Evolutionary conservation across 2,888 invertebrate species (phyloP), one percentile per base, ranked within the genome.

Genomic region (Thera obeliscata): DNA sequence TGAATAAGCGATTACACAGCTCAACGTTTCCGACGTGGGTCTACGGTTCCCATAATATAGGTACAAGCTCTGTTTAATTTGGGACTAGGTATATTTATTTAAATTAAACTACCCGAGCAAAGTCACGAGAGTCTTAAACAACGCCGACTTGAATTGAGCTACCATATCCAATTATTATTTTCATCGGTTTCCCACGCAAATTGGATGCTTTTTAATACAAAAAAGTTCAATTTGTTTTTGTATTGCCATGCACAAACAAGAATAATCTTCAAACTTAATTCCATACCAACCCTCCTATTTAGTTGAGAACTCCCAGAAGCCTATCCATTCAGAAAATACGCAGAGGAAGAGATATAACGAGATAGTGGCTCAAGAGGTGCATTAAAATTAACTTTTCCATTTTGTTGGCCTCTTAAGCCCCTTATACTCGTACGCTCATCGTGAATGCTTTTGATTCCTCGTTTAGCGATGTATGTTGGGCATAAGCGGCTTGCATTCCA

Each of bases 341-440:
- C 62, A 62, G 48, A 66, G 61, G 61, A 67, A 62, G 66, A 66
- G 64, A 73, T 73, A 73, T 81, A 82, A 81, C 78, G 78, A 82
- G 81, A 80, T 80, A 81, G 79, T 78, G 72, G 76, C 74, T 69
- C 69, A 70, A 75, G 76, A 73, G 72, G 73, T 70, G 78, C 75
- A 80, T 81, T 79, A 80, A 80, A 82, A 80, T 83, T 80, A 81
- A 81, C 81, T 82, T 82, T 82, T 79, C 80, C 79, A 81, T 82
- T 83, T 78, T 77, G 76, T 73, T 70, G 74, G 78, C 76, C 77
- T 78, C 77, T 78, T 79, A 77, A 81, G 74, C 73, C 72, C 67
- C 74, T 74, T 71, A 61, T 41, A 22, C 22, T 22, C 22, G 22
- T 22, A 78, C 75, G 55, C 57, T 66, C 56, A 66, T 64, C 55